phyloP scores from a whole-genome alignment of 2,888 invertebrate genomes.

The Scaptomyza reducta region DNA sequence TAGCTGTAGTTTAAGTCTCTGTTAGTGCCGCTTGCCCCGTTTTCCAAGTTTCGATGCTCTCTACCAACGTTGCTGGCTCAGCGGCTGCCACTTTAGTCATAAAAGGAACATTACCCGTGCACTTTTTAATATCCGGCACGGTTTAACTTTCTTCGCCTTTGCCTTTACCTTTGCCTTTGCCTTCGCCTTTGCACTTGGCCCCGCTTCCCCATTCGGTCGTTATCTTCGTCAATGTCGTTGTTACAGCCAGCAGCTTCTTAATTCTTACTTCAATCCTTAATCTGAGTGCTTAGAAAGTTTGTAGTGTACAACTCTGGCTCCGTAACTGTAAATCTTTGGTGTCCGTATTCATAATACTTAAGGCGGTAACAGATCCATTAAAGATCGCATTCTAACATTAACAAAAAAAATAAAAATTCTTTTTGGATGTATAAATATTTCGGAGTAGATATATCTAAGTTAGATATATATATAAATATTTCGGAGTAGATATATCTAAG shows the following conservation, averaged over 20 bases:
- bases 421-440: no score
- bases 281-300: slow-evolving; percentile 84
- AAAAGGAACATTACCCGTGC: slow-evolving; percentile 77
- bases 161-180: slow-evolving; percentile 8
- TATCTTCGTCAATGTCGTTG: slow-evolving; percentile 36
- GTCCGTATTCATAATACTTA: neutral
- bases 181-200: neutral
- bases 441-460: no score
- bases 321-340: neutral
- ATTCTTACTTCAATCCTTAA: slow-evolving; percentile 73
- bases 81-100: slow-evolving; percentile 77
- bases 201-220: neutral
- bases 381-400: no score
- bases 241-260: slow-evolving; percentile 17
- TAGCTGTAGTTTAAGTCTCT: slow-evolving; percentile 2
- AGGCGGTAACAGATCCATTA: neutral
- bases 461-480: no score
- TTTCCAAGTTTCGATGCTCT: slow-evolving; percentile 13
- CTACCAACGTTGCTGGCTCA: slow-evolving; percentile 20
- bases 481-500: no score
- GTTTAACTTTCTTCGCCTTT: slow-evolving; percentile 74
- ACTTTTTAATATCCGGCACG: slow-evolving; percentile 84
- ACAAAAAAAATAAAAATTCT: no score
- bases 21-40: slow-evolving; percentile 11
- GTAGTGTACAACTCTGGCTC: slow-evolving; percentile 59